These are phyloP conservation scores for Stratiomys singularior DNA, from an alignment of 2,888 invertebrate genomes.

Conservation along the genomic window DNA sequence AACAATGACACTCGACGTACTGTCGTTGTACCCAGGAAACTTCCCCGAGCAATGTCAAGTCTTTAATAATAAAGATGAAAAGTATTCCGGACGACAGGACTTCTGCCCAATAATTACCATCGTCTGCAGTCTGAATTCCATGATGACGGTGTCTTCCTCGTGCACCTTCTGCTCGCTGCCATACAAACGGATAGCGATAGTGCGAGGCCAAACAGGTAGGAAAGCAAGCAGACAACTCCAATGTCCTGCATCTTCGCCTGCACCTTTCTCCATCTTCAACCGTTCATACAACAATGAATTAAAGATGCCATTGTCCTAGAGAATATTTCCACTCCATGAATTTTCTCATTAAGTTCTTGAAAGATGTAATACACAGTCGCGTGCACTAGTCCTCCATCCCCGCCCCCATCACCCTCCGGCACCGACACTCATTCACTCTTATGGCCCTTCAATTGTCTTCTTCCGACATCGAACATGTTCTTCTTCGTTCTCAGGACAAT, in stretches of 20 bases:
- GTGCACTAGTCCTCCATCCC: neutral
- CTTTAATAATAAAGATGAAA: constrained; percentile 36
- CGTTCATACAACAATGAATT: constrained; percentile 49
- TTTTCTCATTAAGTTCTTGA: constrained; percentile 52
- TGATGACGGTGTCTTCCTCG: neutral
- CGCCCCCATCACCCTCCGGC: neutral
- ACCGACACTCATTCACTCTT: neutral
- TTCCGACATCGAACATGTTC: constrained; percentile 36
- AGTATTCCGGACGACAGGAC: constrained; percentile 40
- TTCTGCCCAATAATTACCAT: constrained; percentile 41
- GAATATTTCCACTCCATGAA: constrained; percentile 52
- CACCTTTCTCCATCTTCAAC: constrained; percentile 38
- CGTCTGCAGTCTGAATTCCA: constrained; percentile 14
- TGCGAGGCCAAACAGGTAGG: neutral
- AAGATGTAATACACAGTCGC: constrained; percentile 43
- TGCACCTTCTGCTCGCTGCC: neutral
- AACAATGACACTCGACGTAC: no score
- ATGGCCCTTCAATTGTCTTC: constrained; percentile 27
- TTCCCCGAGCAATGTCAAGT: constrained; percentile 13
- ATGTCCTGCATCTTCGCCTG: constrained; percentile 27
- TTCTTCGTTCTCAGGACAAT: neutral
- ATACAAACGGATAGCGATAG: neutral
- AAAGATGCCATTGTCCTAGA: constrained; percentile 51
- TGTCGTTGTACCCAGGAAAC: no score
- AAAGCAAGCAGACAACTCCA: constrained; percentile 9